Base-by-base conservation (phyloP, 2,888 invertebrate genomes). In the Microctonus brassicae region DNA sequence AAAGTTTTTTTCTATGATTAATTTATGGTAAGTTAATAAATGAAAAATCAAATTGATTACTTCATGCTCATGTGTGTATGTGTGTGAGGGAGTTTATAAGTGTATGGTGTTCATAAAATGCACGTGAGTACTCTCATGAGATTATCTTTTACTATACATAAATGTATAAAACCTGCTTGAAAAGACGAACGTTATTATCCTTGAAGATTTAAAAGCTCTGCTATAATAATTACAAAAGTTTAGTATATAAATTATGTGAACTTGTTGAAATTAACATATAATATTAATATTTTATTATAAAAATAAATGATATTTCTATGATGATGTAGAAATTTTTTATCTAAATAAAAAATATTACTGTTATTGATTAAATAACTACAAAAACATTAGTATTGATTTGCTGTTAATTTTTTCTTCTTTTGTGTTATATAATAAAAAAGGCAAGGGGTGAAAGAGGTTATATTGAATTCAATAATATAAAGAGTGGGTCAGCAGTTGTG, bases 171-270 rank as follows among this genome's bases (percentile, higher is more conserved):
- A 6, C 36, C 47, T 47, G n/a, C 47, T 60, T 47, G 60, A 52
- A 60, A 68, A 68, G 58, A 42, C 60, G 60, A 62, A 57, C 53
- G 72, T 75, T 76, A 76, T 76, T 73, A 76, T 73, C 70, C 69
- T 24, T 42, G 65, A 52, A 68, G 70, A 70, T 75, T 60, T 72
- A 70, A 69, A 69, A 70, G 73, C n/a, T 70, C 73, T 73, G 72
- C 72, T n/a, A n/a, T 73, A 70, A 70, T 75, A 75, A 75, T 75
- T 75, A 70, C 68, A 63, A 76, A 75, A 76, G 72, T 75, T 76
- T 58, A 53, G 61, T 69, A 70, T 71, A 70, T 29, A 13, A 57
- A 62, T 70, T 75, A 73, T 72, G 73, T 73, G 74, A 72, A 71
- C 69, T 39, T 39, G 39, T 66, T 71, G 58, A 61, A 70, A 72